Evolutionary conservation across 2,113 vertebrate species (phyloP), one percentile per base, ranked within the genome.

Genomic region (Paradoxurus hermaphroditus): DNA sequence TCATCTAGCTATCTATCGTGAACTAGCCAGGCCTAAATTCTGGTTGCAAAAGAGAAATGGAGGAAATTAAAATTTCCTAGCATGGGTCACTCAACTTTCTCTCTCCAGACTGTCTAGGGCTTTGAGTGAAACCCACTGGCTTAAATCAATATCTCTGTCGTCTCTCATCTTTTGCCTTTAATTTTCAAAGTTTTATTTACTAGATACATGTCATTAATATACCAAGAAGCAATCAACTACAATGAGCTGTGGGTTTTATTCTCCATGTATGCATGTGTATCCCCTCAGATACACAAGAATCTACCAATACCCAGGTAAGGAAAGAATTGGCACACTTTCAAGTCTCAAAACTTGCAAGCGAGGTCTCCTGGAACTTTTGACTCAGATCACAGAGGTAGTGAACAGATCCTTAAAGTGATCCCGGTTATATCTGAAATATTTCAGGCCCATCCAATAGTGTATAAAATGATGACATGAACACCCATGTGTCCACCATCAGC

Each of bases 41-140:
- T 92, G 56, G 18, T 39, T 90, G 21, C 86, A 31, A 83, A 67
- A 89, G 56, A 92, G 41, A 95, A 88, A 96, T 90, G 27, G 70
- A 86, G 23, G 12, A 82, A 63, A 67, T 82, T 72, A 41, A 85
- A 78, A 39, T 78, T 86, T 90, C 39, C 36, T 25, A 49, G 8
- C 21, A 0, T 8, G 49, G 39, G 23, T n/a, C 2, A 0, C 13
- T 65, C 62, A 46, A 3, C 4, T 5, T 14, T 41, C 23, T 36
- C 13, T 10, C n/a, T 53, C 68, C 49, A 81, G 65, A 84, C 4
- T 36, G 3, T 72, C 56, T 73, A 41, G 34, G 41, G 5, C 23
- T 70, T 44, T 16, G 41, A 81, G 56, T 63, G 39, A 88, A 92
- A 34, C 13, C 12, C 21, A 44, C 21, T 31, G 67, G 8, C 8